These are phyloP conservation scores for Nephrotoma guestfalica DNA, from an alignment of 2,888 invertebrate species.

Conservation along the genomic window DNA sequence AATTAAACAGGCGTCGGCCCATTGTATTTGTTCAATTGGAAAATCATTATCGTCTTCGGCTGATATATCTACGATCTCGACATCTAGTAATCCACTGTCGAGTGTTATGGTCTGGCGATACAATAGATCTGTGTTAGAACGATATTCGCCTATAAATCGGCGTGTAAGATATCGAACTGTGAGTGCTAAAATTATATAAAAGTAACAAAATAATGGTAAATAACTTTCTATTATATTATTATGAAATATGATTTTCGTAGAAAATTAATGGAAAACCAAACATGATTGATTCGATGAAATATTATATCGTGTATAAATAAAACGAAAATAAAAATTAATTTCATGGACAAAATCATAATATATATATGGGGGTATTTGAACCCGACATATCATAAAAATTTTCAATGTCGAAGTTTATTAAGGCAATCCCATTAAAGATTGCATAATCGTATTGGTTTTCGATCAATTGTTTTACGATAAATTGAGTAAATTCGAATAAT, in stretches of 20 bases:
- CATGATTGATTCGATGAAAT: background rate
- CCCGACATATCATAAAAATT: background rate
- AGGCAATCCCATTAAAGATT: background rate
- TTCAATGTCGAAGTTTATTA: background rate
- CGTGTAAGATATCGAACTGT: constrained; percentile 65
- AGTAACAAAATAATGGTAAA: background rate
- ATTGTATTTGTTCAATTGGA: constrained; percentile 49
- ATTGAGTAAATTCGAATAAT: constrained; percentile 13
- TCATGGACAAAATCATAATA: background rate
- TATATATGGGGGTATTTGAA: background rate
- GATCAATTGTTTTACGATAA: too few relatives aligned
- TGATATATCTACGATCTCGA: constrained; percentile 67
- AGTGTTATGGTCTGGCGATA: constrained; percentile 56
- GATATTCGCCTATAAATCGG: constrained; percentile 66
- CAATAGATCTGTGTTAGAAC: constrained; percentile 66
- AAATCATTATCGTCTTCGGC: constrained; percentile 47
- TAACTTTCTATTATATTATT: background rate
- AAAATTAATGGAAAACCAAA: background rate
- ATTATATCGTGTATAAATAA: background rate
- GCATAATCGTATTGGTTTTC: background rate
- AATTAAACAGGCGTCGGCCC: constrained; percentile 65
- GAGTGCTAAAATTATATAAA: constrained; percentile 46
- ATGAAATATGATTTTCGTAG: background rate
- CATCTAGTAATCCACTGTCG: constrained; percentile 54
- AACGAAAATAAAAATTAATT: background rate